Conservation (phyloP, 2,113 vertebrate genomes). For the Apistogramma diplotaenia region DNA sequence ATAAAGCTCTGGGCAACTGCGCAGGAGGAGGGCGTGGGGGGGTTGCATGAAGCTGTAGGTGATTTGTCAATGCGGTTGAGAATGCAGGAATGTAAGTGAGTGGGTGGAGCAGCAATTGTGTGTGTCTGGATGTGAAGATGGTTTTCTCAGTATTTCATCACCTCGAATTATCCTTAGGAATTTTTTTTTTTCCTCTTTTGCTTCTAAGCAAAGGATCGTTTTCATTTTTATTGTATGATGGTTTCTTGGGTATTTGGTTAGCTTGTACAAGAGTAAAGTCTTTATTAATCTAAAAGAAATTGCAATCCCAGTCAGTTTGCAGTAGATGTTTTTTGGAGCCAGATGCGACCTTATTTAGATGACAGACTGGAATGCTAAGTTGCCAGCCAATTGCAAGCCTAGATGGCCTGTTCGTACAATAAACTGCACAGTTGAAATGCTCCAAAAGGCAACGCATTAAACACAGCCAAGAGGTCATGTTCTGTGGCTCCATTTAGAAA, state of each 20-base stretch:
- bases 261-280: neutral
- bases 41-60: constrained; percentile 45
- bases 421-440: neutral
- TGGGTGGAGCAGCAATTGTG: constrained; percentile 19
- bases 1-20: constrained; percentile 48
- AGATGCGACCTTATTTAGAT: neutral
- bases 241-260: constrained; percentile 4
- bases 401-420: neutral
- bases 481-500: neutral
- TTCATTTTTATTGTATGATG: constrained; percentile 24
- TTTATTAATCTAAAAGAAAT: neutral
- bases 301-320: neutral
- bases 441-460: neutral
- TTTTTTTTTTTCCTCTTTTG: neutral
- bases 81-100: constrained; percentile 32
- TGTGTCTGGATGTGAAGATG: constrained; percentile 9
- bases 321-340: neutral
- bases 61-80: constrained; percentile 53
- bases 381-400: neutral
- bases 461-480: neutral
- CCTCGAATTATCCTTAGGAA: constrained; percentile 21
- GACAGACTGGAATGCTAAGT: neutral
- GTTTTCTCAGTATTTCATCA: constrained; percentile 51
- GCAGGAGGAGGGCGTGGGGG: neutral
- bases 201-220: constrained; percentile 36